phyloP scores from a whole-genome alignment of 2,113 vertebrate species.

The Corydoras sp. region DNA sequence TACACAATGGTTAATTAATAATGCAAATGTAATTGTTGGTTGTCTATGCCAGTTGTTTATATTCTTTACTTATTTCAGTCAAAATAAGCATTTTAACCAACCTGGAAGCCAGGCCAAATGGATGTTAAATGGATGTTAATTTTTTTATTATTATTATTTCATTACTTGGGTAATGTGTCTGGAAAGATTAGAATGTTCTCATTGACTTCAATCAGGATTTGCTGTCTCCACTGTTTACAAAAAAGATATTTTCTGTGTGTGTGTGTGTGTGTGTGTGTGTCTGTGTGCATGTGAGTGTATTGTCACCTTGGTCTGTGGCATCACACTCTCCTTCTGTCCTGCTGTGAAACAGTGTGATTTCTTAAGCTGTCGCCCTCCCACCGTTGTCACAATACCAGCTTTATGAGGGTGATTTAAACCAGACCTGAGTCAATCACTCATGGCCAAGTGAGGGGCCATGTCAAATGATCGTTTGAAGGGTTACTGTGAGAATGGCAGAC shows the following conservation, averaged over 20 bases:
- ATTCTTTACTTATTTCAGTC: no score
- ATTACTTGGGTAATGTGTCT: no score
- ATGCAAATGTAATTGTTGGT: no score
- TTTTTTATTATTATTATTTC: no score
- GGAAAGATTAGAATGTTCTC: no score
- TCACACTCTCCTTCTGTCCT: conserved; percentile 16
- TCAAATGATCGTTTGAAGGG: conserved; percentile 46
- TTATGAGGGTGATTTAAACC: conserved; percentile 47
- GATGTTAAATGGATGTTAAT: no score
- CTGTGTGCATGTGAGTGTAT: not conserved
- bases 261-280: not conserved
- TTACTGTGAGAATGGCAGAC: conserved; percentile 33
- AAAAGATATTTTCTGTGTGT: not conserved
- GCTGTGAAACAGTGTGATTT: conserved; percentile 44
- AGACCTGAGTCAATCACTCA: conserved; percentile 44
- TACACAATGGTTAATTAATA: no score
- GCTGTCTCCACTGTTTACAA: no score
- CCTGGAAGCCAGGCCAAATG: no score
- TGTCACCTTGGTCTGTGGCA: conserved; percentile 19
- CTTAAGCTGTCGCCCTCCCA: conserved; percentile 45
- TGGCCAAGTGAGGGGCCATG: conserved; percentile 18
- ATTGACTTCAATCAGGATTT: no score
- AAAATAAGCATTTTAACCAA: no score
- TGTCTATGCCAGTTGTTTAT: no score
- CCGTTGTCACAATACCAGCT: conserved; percentile 46